phyloP scores from a whole-genome alignment of 1,140 invertebrate genomes.

The Megalopta genalis region DNA sequence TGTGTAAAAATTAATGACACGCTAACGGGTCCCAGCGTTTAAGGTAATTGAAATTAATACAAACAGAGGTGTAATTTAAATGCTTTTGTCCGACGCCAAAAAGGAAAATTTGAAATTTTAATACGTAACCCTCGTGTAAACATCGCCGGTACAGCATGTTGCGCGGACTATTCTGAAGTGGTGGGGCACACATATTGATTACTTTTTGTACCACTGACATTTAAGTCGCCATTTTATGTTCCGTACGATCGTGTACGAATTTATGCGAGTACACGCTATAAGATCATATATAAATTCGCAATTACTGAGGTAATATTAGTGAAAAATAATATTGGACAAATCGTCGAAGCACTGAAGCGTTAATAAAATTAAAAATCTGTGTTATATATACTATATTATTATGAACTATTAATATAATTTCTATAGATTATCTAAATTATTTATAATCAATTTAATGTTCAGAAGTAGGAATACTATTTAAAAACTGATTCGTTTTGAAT shows the following conservation, averaged over 20 bases:
- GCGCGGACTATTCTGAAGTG: constrained; percentile 24
- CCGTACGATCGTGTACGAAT: background rate
- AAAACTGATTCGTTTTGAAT: background rate
- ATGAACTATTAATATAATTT: background rate
- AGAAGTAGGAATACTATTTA: background rate
- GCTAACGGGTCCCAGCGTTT: background rate
- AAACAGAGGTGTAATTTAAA: constrained; percentile 9
- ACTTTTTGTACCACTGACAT: constrained; percentile 10
- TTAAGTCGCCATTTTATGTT: background rate
- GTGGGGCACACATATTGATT: constrained; percentile 10
- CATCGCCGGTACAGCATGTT: constrained; percentile 16
- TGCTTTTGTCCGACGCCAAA: constrained; percentile 27
- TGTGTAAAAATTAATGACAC: constrained; percentile 1
- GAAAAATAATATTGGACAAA: background rate
- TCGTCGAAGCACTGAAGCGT: background rate
- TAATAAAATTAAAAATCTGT: background rate
- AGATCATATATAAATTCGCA: background rate
- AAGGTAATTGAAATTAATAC: constrained; percentile 25
- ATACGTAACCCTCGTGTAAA: constrained; percentile 46
- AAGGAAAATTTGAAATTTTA: constrained; percentile 50
- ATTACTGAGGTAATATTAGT: too few relatives aligned
- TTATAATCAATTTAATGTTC: background rate
- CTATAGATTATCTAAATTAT: background rate
- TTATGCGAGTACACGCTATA: background rate
- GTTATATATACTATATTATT: background rate